Evolutionary conservation across 2,888 invertebrate genomes (phyloP).

Genomic region (Pristionchus exspectatus): DNA sequence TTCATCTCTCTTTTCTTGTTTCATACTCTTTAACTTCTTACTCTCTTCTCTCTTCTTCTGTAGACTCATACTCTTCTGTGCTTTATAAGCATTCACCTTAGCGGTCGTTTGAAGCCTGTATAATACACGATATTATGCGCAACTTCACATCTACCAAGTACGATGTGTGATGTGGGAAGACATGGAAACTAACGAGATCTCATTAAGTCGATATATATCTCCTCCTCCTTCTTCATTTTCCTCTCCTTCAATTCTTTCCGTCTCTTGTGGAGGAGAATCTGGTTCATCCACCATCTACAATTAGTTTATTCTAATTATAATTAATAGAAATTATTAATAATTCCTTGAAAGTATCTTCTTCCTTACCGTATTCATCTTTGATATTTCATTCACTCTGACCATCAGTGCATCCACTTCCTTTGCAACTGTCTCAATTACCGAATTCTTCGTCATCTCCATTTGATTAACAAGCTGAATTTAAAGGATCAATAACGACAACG

Average conservation of each 20-base stretch:
- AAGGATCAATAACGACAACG: neutral
- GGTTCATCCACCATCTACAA: neutral
- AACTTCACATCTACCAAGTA: too few relatives aligned
- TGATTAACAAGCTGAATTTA: neutral
- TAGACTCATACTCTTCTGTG: neutral
- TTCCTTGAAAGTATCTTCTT: too few relatives aligned
- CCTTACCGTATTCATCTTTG: slow-evolving; percentile 1
- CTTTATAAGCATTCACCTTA: neutral
- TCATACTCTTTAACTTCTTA: slow-evolving; percentile 20
- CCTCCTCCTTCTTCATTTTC: neutral
- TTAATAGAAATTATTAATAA: neutral
- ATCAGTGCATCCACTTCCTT: neutral
- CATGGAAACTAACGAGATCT: neutral
- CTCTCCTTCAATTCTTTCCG: neutral
- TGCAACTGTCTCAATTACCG: slow-evolving; percentile 10
- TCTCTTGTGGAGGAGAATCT: neutral
- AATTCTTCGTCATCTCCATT: neutral
- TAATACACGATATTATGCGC: neutral
- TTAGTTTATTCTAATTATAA: too few relatives aligned
- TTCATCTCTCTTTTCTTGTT: neutral
- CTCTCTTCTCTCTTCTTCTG: slow-evolving; percentile 28
- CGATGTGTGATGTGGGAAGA: too few relatives aligned
- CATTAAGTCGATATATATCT: neutral
- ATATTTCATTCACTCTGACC: neutral
- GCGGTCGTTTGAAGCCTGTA: neutral